Percentiles rank a stretch among this genome's conserved stretches.
These are phyloP conservation scores for Caenorhabditis inopinata DNA, from an alignment of 1,140 invertebrate genomes.

Conservation along the genomic window DNA sequence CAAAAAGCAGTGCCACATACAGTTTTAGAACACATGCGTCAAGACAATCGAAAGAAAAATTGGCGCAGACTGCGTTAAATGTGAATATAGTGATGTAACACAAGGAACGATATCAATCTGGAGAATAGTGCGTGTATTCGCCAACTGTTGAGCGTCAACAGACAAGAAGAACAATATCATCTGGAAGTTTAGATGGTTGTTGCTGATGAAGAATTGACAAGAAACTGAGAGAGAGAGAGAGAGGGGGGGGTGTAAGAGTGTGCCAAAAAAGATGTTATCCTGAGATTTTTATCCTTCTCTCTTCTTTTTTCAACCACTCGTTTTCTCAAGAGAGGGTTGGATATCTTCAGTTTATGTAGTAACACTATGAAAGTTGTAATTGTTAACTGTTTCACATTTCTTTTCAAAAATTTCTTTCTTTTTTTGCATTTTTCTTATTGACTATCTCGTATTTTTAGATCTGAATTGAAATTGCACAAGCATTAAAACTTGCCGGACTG, in stretches of 20 bases:
- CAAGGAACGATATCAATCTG: background rate
- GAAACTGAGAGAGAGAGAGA: background rate
- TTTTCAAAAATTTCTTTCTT: too few species aligned
- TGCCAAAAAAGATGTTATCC: conserved; percentile 31
- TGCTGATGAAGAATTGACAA: background rate
- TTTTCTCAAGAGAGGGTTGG: conserved; percentile 11
- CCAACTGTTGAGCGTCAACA: background rate
- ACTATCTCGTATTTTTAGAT: too few species aligned
- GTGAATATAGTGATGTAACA: background rate
- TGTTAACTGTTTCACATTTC: too few species aligned
- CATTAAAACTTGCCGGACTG: too few species aligned
- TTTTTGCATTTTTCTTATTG: too few species aligned
- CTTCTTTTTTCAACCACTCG: background rate
- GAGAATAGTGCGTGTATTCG: background rate
- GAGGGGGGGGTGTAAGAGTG: background rate
- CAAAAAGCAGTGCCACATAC: too few species aligned
- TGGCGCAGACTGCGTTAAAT: background rate
- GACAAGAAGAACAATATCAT: background rate
- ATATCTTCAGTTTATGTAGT: background rate
- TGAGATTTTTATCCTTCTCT: background rate
- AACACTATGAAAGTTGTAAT: too few species aligned
- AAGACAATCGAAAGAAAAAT: background rate
- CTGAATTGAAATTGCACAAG: too few species aligned
- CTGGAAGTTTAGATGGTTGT: conserved; percentile 21
- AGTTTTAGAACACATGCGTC: too few species aligned